Evolutionary conservation across 2,113 vertebrate genomes (phyloP).

Genomic region (Chionis minor): DNA sequence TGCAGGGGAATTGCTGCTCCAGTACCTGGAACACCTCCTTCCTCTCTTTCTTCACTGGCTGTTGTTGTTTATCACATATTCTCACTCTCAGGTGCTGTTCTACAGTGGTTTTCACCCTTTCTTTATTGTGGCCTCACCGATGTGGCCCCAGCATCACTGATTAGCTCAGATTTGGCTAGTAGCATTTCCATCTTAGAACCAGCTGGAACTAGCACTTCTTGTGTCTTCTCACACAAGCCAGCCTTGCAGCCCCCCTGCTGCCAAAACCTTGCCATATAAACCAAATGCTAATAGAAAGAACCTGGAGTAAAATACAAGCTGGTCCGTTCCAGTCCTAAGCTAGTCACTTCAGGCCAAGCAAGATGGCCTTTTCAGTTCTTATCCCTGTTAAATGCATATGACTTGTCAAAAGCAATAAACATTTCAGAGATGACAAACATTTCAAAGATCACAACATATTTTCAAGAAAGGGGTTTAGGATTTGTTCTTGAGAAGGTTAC

Average conservation of each 20-base stretch:
- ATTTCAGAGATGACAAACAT: neutral
- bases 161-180: neutral
- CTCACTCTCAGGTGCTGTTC: neutral
- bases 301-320: neutral
- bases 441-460: neutral
- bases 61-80: neutral
- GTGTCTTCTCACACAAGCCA: neutral
- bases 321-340: neutral
- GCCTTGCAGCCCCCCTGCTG: neutral
- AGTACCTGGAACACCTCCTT: rapidly evolving
- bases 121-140: neutral
- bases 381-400: neutral
- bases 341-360: neutral
- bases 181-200: neutral
- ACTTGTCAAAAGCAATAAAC: neutral
- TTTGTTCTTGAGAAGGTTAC: neutral
- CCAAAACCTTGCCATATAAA: neutral
- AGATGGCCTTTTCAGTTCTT: neutral
- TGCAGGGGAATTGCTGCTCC: neutral
- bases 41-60: neutral
- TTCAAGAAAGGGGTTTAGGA: neutral
- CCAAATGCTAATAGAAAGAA: neutral
- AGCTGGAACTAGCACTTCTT: rapidly evolving
- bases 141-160: rapidly evolving
- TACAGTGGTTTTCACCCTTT: neutral